Evolutionary conservation across 2,113 vertebrate genomes (phyloP), one percentile per base, ranked within the genome.

Genomic region (Rhinoderma darwinii): DNA sequence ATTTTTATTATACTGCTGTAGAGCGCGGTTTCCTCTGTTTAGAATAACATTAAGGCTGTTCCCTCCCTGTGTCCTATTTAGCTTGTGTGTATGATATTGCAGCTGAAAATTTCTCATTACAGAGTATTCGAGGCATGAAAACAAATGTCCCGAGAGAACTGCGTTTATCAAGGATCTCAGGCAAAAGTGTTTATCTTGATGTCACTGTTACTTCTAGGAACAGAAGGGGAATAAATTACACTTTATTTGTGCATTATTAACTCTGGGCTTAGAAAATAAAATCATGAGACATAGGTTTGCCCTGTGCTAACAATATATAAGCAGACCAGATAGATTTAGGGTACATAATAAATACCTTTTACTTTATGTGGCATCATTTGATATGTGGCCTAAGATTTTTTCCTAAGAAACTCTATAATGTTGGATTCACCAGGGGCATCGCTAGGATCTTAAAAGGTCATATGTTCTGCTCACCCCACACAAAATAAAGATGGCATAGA

Each of bases 101-200:
- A 61, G 79, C 59, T 61, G 56, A 82, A 82, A 82, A 66, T 82
- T 66, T 82, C 37, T 63, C 54, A 63, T 82, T 82, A 82, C 79
- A 82, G 56, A 82, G 54, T 43, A 66, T 56, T 82, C 32, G 2
- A 84, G 63, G 66, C 68, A 73, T 84, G 30, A 72, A 84, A 73
- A 51, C 44, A 84, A 84, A 84, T 84, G 68, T 84, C 39, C 68
- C 68, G 14, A 84, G 61, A 73, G 82, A 84, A 74, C 43, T 44
- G 27, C 56, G 47, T 84, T 74, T 84, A 56, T 70, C 20, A 84
- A 84, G 56, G 82, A 73, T 72, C 32, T 47, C 82, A 74, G 59
- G 79, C 54, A 82, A 32, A 79, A 82, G 37, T 82, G 79, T 82
- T 82, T 82, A 66, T 82, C 22, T 63, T 43, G 39, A 82, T 82